Base-by-base conservation (phyloP, 1,140 invertebrate species). In the Platyscapa corneri region DNA sequence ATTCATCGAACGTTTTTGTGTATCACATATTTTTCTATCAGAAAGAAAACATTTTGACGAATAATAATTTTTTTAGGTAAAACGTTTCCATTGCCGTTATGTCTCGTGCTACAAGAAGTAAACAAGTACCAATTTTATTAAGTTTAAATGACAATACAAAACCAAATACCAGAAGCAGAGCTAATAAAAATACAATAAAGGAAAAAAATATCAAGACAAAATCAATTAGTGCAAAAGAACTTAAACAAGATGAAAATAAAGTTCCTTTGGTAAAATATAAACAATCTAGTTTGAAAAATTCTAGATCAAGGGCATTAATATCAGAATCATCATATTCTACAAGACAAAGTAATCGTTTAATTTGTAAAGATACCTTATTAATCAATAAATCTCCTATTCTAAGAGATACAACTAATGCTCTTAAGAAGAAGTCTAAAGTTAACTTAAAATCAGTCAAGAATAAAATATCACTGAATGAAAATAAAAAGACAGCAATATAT, bases 371-470 rank as follows among this genome's bases (percentile, higher is more conserved):
- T 83, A 60, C 49, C 3, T 12, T 49, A 37, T 79, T 65, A 53
- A 49, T 14, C 0, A 39, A 83, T 20, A 83, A 83, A 5, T 87
- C 86, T 23, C 85, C 88, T 76, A 85, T 88, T 87, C 77, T 89
- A 60, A 80, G 86, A 77, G 88, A 89, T 80, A 88, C 87, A 87
- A 89, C 88, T 12, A 88, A 89, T 84, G 74, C 87, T 39, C 83
- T 49, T 64, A 86, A 79, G 10, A 83, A 88, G 75, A 49, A 42
- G n/a, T 14, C 74, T 27, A 88, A 87, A 81, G 23, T 72, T 82
- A 12, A 42, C 5, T 10, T 5, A 23, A 27, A 10, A 74, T 3
- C 70, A 42, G 5, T 42, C 10, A 42, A 74, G 1, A 74, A 74
- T 42, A 78, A 86, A 85, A 23, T 87, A 6, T 23, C 80, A 81